Base-by-base conservation (phyloP, 2,113 vertebrate species). In the Oriolus oriolus region DNA sequence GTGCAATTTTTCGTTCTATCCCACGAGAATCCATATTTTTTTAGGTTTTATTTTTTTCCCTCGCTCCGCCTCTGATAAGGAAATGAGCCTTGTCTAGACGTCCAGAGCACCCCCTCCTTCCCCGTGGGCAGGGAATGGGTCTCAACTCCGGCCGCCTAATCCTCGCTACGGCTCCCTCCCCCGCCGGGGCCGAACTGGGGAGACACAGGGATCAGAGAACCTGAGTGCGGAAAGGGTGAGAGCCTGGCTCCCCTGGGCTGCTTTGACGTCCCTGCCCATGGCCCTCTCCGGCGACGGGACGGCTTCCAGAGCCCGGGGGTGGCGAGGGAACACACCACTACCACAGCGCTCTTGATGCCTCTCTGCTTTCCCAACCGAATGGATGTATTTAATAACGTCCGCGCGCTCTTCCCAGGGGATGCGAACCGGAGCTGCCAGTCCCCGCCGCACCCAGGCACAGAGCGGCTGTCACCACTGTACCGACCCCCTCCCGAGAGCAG, bases 61-160 rank as follows among this genome's bases (percentile, higher is more conserved):
- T 84, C 56, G 16, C 74, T 91, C 81, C 83, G 79, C 87, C 96
- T 93, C 73, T 50, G 95, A 97, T 96, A 96, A 96, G 84, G 84
- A 84, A 97, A 94, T 66, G 90, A 97, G 93, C 96, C 93, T 63
- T 83, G 97, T 98, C 97, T 98, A 97, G 98, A 98, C 96, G 15
- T 53, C 79, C 88, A 50, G 63, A 82, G 57, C 75, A 91, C 89
- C 70, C 85, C 35, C 68, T 61, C 54, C 31, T 45, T 33, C 57
- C 39, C 49, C 44, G 31, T 28, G 87, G 64, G 70, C 65, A 89
- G 56, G 13, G 76, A 85, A 78, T 10, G 59, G 68, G n/a, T 53
- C 50, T 74, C 61, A 24, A 24, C n/a, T 89, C 70, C 28, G 19
- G 50, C 57, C 10, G 33, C 42, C 65, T 54, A 17, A 88, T 66